A percentile compares a stretch with the other conserved stretches of the same genome.
These are phyloP conservation scores for Alentia gelatinosa DNA, from an alignment of 2,888 invertebrate genomes.

Conservation along the genomic window DNA sequence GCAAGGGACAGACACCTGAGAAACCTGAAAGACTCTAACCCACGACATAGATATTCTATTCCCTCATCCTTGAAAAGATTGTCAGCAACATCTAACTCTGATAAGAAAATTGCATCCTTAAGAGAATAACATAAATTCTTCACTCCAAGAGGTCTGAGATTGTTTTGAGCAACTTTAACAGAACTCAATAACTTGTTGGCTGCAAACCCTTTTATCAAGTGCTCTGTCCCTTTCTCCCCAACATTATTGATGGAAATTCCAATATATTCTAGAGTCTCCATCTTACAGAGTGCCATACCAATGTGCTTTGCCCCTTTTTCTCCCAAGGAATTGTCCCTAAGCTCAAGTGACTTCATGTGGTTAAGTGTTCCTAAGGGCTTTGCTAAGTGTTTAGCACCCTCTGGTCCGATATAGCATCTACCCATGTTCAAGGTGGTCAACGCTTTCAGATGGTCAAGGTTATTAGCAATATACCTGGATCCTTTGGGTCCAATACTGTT, in stretches of 20 bases:
- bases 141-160: neutral
- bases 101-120: neutral
- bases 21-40: neutral
- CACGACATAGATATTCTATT: neutral
- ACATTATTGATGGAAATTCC: neutral
- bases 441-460: neutral
- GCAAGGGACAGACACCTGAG: neutral
- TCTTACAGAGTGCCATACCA: neutral
- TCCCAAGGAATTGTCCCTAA: neutral
- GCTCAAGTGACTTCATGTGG: neutral
- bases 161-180: neutral
- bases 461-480: neutral
- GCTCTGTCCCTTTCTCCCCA: neutral
- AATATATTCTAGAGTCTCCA: neutral
- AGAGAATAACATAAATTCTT: neutral
- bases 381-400: neutral
- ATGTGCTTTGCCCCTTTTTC: neutral
- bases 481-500: neutral
- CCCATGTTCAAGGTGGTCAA: neutral
- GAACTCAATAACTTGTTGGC: neutral
- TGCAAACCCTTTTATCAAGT: neutral
- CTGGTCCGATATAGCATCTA: neutral
- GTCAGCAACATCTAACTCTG: neutral
- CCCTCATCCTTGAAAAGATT: neutral
- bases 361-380: neutral